These are phyloP conservation scores for Aphrocallistes beatrix DNA, from an alignment of 37 sponge, comb jelly and placozoan genomes.

Conservation along the genomic window DNA sequence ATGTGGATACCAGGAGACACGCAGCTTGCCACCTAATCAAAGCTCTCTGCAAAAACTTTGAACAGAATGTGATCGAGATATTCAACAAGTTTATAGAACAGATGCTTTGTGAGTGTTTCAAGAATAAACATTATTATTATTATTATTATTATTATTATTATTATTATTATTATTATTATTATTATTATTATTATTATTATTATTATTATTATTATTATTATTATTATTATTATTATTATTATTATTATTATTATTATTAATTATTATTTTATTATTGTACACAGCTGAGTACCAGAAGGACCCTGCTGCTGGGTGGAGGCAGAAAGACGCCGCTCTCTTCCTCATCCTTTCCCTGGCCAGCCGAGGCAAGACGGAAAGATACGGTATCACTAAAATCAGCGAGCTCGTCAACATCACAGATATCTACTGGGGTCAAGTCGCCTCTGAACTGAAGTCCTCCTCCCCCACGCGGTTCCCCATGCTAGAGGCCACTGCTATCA, in stretches of 20 bases:
- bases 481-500: constrained; percentile 76
- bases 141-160: too few species aligned
- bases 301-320: constrained; percentile 70
- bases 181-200: too few species aligned
- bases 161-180: too few species aligned
- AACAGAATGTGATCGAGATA: constrained; percentile 63
- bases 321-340: constrained; percentile 81
- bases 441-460: constrained; percentile 55
- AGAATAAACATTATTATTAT: background rate
- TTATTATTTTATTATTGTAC: too few species aligned
- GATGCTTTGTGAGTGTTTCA: background rate
- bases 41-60: constrained; percentile 69
- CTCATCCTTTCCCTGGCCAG: constrained; percentile 88
- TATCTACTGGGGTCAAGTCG: constrained; percentile 63
- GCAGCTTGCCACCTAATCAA: constrained; percentile 90
- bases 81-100: constrained; percentile 33
- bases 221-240: too few species aligned
- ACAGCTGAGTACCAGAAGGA: constrained; percentile 60
- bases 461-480: constrained; percentile 48
- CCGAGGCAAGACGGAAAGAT: constrained; percentile 65
- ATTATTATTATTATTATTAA: too few species aligned
- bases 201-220: too few species aligned
- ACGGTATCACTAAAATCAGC: constrained; percentile 86
- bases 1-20: constrained; percentile 86
- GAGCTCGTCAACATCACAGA: constrained; percentile 77